Base-by-base conservation (phyloP, 2,797 vertebrate species). In the Adrianichthys oophorus region DNA sequence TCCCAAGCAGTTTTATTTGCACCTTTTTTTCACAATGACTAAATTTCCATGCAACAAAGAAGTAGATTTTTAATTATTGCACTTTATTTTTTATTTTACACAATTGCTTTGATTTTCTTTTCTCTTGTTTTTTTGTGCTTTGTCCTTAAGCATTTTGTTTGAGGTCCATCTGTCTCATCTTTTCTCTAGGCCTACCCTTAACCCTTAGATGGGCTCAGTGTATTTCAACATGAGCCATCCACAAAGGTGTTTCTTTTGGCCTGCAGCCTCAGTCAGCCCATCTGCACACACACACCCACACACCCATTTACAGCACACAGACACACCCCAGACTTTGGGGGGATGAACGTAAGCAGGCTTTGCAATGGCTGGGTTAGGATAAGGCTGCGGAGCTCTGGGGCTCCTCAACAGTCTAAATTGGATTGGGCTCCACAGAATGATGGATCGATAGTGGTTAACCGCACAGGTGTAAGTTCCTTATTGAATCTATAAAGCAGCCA, bases 391-490 rank as follows among this genome's bases (percentile, higher is more conserved):
- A 87, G 73, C 82, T 85, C 77, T 81, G 59, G 59, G 70, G 78
- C 80, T 84, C 72, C 77, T 85, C 65, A 57, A 73, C 83, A 72
- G 76, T 89, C 77, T 80, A 87, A 91, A 90, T 87, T 86, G 88
- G 84, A 88, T 90, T 82, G 87, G 82, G 72, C 83, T 83, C 78
- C 81, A 80, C 83, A 89, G 82, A 87, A 86, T 88, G 88, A 90
- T 88, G 78, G 88, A 91, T 90, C 81, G 87, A 87, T 89, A 83
- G 70, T 85, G 80, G 85, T 87, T 87, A 85, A 84, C 86, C 85
- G 83, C 86, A 88, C 81, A 87, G 86, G 85, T 90, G 83, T 88
- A 87, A 82, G 80, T 84, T 82, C 85, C 87, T 85, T 82, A 87
- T 87, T 88, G 83, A 89, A 91, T 90, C 81, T 89, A 80, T 87